Conservation (phyloP, 1,140 invertebrate species). For the Hyles vespertilio region DNA sequence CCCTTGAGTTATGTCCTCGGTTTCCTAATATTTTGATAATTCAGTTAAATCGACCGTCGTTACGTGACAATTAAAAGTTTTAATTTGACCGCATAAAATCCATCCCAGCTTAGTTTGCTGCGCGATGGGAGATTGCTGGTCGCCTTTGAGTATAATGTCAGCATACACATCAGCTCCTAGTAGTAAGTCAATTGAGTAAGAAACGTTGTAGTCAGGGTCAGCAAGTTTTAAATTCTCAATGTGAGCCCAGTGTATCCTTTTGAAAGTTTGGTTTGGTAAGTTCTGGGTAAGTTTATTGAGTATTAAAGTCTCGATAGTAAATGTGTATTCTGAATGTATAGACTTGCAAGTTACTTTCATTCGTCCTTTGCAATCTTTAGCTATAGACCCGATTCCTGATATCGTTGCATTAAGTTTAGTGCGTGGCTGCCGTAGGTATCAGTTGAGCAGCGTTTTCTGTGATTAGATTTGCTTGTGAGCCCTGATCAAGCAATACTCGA, state of each 20-base stretch:
- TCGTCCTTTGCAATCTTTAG: background rate
- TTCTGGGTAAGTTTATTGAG: background rate
- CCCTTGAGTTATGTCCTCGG: conserved; percentile 20
- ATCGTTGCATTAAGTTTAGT: background rate
- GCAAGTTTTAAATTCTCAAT: conserved; percentile 16
- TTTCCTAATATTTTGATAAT: conserved; percentile 28
- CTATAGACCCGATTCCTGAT: background rate
- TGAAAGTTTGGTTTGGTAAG: background rate
- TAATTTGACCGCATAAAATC: conserved; percentile 27
- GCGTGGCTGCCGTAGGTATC: no score
- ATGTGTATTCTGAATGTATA: background rate
- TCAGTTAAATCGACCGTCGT: conserved; percentile 7
- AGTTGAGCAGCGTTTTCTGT: background rate
- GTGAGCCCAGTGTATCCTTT: conserved; percentile 1
- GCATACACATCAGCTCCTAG: conserved; percentile 27
- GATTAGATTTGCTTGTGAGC: background rate
- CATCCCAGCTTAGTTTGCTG: conserved; percentile 32
- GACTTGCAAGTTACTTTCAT: background rate
- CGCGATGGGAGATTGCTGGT: conserved; percentile 11
- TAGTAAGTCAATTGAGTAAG: conserved; percentile 21
- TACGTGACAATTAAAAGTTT: conserved; percentile 20
- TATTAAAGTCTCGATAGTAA: background rate
- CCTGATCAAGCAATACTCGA: background rate
- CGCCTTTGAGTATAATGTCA: conserved; percentile 15
- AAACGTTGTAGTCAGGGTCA: conserved; percentile 15